phyloP scores from a whole-genome alignment of 2,797 vertebrate species.

The Hippocampus kuda region DNA sequence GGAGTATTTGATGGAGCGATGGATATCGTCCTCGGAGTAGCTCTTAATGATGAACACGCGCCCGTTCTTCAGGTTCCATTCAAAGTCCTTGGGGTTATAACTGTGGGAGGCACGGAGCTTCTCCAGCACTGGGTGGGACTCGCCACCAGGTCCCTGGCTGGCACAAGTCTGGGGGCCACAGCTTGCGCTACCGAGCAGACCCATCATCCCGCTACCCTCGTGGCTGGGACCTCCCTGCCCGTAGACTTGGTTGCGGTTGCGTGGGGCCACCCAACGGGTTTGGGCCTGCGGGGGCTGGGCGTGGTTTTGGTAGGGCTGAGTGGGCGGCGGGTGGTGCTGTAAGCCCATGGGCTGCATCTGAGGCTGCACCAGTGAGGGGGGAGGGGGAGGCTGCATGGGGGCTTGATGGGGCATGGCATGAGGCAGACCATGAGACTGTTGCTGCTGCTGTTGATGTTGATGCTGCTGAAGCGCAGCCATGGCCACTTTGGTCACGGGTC shows the following conservation, averaged over 20 bases:
- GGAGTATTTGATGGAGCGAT: conserved; percentile 99
- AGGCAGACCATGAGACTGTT: conserved; percentile 60
- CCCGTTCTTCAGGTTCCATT: conserved; percentile 89
- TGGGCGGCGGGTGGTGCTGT: conserved; percentile 72
- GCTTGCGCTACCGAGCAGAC: conserved; percentile 56
- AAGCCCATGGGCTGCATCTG: conserved; percentile 75
- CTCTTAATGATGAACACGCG: conserved; percentile 97
- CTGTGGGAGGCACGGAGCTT: conserved; percentile 88
- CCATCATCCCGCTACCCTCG: conserved; percentile 52
- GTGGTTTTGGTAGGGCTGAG: conserved; percentile 78
- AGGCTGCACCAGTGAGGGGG: conserved; percentile 60
- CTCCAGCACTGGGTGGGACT: conserved; percentile 87
- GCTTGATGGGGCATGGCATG: conserved; percentile 59
- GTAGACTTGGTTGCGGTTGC: conserved; percentile 79
- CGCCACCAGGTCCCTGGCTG: conserved; percentile 55
- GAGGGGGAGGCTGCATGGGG: conserved; percentile 67
- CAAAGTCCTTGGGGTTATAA: conserved; percentile 93
- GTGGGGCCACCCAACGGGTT: conserved; percentile 86
- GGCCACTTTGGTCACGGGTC: conserved; percentile 78
- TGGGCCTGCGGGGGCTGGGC: conserved; percentile 75
- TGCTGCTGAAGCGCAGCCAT: conserved; percentile 71
- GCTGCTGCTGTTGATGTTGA: conserved; percentile 57
- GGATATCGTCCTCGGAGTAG: conserved; percentile 97
- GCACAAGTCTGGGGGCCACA: conserved; percentile 34
- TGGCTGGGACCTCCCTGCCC: conserved; percentile 70